phyloP scores from a whole-genome alignment of 1,140 invertebrate species.

The Bradynema listronoti region DNA sequence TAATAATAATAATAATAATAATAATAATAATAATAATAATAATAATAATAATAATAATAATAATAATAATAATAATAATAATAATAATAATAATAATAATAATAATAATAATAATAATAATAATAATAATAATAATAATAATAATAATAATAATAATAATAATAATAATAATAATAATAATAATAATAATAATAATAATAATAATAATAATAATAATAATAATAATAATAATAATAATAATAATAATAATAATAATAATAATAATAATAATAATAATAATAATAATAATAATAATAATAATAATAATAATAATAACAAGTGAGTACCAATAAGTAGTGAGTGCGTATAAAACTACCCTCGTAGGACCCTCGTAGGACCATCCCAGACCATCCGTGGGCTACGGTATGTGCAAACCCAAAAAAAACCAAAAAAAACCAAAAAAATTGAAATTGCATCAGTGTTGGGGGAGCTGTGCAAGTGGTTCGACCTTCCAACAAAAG shows the following conservation, averaged over 20 bases:
- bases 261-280: slow-evolving; percentile 76
- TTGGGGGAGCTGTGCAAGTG: no score
- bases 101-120: slow-evolving; percentile 75
- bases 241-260: slow-evolving; percentile 57
- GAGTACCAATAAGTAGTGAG: no score
- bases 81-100: slow-evolving; percentile 10
- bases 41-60: slow-evolving; percentile 84
- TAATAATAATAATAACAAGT: no score
- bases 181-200: slow-evolving; percentile 77
- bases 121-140: slow-evolving; percentile 81
- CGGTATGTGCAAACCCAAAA: no score
- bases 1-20: slow-evolving; percentile 10
- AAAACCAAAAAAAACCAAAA: no score
- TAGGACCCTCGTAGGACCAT: no score
- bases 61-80: slow-evolving; percentile 70
- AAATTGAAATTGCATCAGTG: no score
- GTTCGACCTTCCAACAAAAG: no score
- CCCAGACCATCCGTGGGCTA: no score
- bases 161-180: slow-evolving; percentile 11
- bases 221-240: slow-evolving; percentile 65
- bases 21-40: slow-evolving; percentile 70
- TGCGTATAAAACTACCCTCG: no score
- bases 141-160: slow-evolving; percentile 68
- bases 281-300: slow-evolving; percentile 88
- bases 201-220: slow-evolving; percentile 83